A percentile compares a stretch with the other conserved stretches of the same genome.
Evolutionary conservation across 2,797 vertebrate species (phyloP).

Genomic region (Taenioides sp.): DNA sequence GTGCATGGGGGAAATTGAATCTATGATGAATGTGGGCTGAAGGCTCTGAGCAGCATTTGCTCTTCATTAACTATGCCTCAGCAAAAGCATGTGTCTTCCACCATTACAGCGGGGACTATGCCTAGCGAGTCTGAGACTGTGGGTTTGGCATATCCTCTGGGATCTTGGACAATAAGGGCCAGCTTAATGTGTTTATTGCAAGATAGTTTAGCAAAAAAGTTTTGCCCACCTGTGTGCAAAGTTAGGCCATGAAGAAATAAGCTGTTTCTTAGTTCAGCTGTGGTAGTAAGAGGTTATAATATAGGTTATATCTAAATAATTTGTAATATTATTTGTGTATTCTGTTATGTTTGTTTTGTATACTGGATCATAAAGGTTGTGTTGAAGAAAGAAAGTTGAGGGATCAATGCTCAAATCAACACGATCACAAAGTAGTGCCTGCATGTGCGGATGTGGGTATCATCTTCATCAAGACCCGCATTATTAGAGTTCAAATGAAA

Average conservation of each 20-base stretch:
- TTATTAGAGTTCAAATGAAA: not conserved
- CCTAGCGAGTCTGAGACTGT: conserved; percentile 32
- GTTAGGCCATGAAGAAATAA: not conserved
- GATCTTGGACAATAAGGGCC: conserved; percentile 12
- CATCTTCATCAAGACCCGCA: not conserved
- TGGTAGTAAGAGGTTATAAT: not conserved
- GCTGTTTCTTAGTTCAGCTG: not conserved
- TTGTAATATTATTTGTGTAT: not conserved
- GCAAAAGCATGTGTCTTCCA: conserved; percentile 53
- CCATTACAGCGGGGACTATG: conserved; percentile 38
- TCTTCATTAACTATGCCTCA: conserved; percentile 62
- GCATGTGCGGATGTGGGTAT: too few species aligned
- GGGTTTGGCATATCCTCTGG: conserved; percentile 27
- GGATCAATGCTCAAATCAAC: not conserved
- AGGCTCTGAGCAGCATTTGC: conserved; percentile 57
- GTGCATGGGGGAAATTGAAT: conserved; percentile 68
- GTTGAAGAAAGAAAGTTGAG: not conserved
- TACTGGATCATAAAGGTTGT: not conserved
- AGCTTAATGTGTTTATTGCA: conserved; percentile 3
- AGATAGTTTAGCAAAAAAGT: conserved; percentile 4
- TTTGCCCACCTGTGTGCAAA: not conserved
- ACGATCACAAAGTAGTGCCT: too few species aligned
- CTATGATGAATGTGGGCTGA: conserved; percentile 70
- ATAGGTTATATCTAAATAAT: too few species aligned
- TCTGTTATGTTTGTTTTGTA: not conserved